A percentile compares a stretch with the other conserved stretches of the same genome.
phyloP scores from a whole-genome alignment of 1,140 invertebrate species.

The Steinernema feltiae region DNA sequence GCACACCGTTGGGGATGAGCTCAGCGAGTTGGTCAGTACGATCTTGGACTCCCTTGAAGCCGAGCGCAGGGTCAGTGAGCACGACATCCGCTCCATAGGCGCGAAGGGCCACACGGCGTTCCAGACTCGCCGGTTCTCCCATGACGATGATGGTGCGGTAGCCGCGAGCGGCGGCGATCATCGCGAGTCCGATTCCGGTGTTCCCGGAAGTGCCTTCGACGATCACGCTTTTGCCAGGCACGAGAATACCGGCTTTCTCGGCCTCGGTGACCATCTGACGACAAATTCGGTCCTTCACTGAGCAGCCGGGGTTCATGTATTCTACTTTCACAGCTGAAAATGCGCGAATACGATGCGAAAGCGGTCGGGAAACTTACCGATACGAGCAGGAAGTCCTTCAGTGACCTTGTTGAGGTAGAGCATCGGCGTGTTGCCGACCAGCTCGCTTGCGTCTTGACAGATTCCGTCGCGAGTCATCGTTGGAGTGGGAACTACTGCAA shows the following conservation, averaged over 20 bases:
- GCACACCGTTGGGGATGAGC: conserved; percentile 47
- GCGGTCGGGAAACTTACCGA: conserved; percentile 36
- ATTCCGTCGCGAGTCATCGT: not conserved
- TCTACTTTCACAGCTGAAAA: conserved; percentile 51
- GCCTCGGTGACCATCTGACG: conserved; percentile 56
- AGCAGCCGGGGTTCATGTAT: conserved; percentile 53
- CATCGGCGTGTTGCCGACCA: conserved; percentile 57
- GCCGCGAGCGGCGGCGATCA: conserved; percentile 57
- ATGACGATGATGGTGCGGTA: conserved; percentile 60
- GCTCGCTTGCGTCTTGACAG: conserved; percentile 34
- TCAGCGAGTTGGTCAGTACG: conserved; percentile 45
- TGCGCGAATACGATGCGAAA: not conserved
- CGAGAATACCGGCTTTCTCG: conserved; percentile 57
- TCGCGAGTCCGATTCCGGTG: conserved; percentile 58
- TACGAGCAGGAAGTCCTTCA: conserved; percentile 41
- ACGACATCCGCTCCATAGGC: conserved; percentile 54
- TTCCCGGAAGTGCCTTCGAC: conserved; percentile 59
- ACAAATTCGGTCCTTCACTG: conserved; percentile 55
- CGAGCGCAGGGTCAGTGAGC: conserved; percentile 45
- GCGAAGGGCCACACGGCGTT: conserved; percentile 43
- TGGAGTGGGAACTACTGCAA: too few species aligned
- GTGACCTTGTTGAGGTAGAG: conserved; percentile 49
- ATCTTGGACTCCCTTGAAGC: conserved; percentile 51
- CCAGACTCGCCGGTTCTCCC: conserved; percentile 59
- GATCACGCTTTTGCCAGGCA: conserved; percentile 55